Evolutionary conservation across 30 jellyfish, hydroid and myxozoan species (phyloP).

Genomic region (Haliclystus octoradiatus): DNA sequence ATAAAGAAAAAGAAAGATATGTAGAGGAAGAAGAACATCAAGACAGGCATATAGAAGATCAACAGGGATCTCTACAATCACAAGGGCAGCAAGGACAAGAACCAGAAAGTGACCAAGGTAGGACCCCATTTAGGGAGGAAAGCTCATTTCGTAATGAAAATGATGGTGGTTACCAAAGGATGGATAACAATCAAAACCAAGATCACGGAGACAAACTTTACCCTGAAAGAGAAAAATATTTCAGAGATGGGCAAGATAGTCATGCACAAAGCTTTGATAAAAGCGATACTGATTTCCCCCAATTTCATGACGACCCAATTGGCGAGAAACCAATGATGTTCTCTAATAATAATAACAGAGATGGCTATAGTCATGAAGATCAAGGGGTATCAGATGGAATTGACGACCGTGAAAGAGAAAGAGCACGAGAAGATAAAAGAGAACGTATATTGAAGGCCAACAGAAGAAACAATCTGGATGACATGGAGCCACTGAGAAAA

Average conservation of each 20-base stretch:
- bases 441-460: not conserved
- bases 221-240: not conserved
- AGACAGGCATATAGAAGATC: not conserved
- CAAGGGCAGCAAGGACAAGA: no score
- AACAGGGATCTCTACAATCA: not conserved
- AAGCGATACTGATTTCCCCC: not conserved
- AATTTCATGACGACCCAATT: not conserved
- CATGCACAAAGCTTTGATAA: not conserved
- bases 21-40: not conserved
- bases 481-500: not conserved
- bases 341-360: not conserved
- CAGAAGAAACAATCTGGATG: not conserved
- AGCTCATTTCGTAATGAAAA: not conserved
- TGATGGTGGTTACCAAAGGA: no score
- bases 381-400: not conserved
- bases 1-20: not conserved
- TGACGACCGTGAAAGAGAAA: not conserved
- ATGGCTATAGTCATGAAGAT: not conserved
- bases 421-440: not conserved
- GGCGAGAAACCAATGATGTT: not conserved
- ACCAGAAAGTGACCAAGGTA: not conserved
- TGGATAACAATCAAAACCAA: not conserved
- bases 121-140: not conserved
- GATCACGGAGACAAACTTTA: not conserved
- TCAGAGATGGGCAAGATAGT: not conserved